Evolutionary conservation across 2,888 invertebrate species (phyloP).

Genomic region (Lasioglossum pauxillum): DNA sequence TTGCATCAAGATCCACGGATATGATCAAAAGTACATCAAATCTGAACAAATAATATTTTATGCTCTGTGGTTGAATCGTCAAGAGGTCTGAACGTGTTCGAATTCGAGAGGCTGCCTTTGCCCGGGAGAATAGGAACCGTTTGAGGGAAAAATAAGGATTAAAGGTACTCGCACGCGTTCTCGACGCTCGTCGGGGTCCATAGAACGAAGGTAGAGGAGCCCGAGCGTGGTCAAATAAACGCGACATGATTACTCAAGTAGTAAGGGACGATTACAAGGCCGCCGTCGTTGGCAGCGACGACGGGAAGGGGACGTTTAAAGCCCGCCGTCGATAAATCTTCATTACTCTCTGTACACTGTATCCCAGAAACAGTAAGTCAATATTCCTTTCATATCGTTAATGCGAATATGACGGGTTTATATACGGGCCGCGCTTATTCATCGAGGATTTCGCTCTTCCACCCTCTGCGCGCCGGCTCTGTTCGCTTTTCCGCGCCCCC

Average conservation of each 20-base stretch:
- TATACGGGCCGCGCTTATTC: conserved; percentile 65
- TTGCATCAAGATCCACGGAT: background rate
- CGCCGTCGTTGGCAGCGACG: conserved; percentile 24
- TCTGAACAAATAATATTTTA: background rate
- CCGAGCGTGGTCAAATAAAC: conserved; percentile 1
- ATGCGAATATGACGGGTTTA: conserved; percentile 67
- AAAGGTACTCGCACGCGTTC: conserved; percentile 2
- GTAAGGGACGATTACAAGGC: conserved; percentile 41
- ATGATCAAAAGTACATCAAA: background rate
- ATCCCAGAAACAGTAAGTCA: conserved; percentile 65
- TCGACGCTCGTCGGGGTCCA: background rate
- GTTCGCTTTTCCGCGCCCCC: background rate
- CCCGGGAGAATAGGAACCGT: background rate
- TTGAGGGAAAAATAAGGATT: background rate
- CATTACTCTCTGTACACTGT: conserved; percentile 55
- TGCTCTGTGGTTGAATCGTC: background rate
- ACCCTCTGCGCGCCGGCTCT: conserved; percentile 10
- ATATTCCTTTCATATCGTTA: conserved; percentile 73
- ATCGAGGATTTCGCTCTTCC: conserved; percentile 51
- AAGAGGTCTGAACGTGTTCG: background rate
- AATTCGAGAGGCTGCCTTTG: background rate
- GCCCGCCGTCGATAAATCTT: conserved; percentile 63
- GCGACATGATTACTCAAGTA: conserved; percentile 40
- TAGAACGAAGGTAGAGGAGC: background rate
- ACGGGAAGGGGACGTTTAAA: conserved; percentile 31